Base-by-base conservation (phyloP, 2,113 vertebrate species). In the Arothron firmamentum region DNA sequence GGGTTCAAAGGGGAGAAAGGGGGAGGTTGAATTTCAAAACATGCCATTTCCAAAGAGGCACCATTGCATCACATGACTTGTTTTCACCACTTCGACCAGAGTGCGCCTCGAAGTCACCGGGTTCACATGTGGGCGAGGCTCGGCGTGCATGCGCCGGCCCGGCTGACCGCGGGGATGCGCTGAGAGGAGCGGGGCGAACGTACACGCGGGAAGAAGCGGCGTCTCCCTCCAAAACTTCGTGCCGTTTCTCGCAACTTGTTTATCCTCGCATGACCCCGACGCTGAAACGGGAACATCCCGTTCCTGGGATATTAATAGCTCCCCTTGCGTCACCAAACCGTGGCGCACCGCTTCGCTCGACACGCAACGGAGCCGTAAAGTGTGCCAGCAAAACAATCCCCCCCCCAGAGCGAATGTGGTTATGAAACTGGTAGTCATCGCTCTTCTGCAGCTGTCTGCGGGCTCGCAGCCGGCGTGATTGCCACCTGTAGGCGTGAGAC, bases 291-390 rank as follows among this genome's bases (percentile, higher is more conserved):
- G 89, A 87, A 89, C 86, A 88, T 91, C 88, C 91, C 80, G 88
- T 89, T 88, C 88, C 80, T 57, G 84, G 34, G 87, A 86, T 93
- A 92, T 92, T 92, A 91, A 91, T 93, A 92, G 92, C 78, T 61
- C 49, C 59, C 62, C 59, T 78, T 91, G 90, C 91, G 90, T 92
- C 91, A 92, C 87, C 83, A 70, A 87, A 86, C 77, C 80, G 84
- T 85, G 88, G 77, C 65, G 71, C 82, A 85, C 74, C 72, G 78
- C 82, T 68, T 69, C 28, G 78, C 67, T 67, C 78, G 85, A 85
- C 92, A 90, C 89, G 89, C 90, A 76, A 89, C 67, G 75, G 48
- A 74, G 79, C 60, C 64, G 56, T 78, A 68, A 75, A 76, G 62
- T 72, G 72, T 79, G 86, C 74, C 84, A 87, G 75, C 78, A 50